Evolutionary conservation across 2,113 vertebrate genomes (phyloP).

Genomic region (Petrocephalus microphthalmus): DNA sequence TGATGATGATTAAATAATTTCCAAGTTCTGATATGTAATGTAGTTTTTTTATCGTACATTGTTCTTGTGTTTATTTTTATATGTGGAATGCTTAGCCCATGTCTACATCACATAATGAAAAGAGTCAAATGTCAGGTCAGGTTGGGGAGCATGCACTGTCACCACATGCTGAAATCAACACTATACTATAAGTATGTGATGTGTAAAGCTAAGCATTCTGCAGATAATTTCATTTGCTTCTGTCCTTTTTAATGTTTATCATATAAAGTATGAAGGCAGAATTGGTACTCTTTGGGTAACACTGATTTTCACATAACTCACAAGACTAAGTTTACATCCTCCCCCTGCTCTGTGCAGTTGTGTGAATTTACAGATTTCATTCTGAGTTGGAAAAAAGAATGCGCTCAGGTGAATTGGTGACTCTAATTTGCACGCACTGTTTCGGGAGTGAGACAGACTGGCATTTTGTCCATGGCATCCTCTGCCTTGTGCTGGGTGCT

Average conservation of each 20-base stretch:
- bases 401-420: neutral
- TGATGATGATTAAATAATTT: too few relatives aligned
- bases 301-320: neutral
- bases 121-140: neutral
- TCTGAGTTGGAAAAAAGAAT: neutral
- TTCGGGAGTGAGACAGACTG: neutral
- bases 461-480: neutral
- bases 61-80: too few relatives aligned
- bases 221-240: neutral
- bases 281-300: neutral
- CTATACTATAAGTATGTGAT: neutral
- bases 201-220: neutral
- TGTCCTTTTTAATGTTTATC: neutral
- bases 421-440: neutral
- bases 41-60: too few relatives aligned
- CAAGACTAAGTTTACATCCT: neutral
- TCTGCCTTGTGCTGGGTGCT: neutral
- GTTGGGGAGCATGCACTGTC: neutral
- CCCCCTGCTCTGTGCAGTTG: neutral
- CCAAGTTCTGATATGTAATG: too few relatives aligned
- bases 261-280: neutral
- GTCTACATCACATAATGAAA: neutral
- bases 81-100: too few relatives aligned
- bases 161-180: neutral
- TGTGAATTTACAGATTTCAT: neutral